A percentile compares a stretch with the other conserved stretches of the same genome.
Evolutionary conservation across 2,113 vertebrate genomes (phyloP).

Genomic region (Grammomys dolichurus): DNA sequence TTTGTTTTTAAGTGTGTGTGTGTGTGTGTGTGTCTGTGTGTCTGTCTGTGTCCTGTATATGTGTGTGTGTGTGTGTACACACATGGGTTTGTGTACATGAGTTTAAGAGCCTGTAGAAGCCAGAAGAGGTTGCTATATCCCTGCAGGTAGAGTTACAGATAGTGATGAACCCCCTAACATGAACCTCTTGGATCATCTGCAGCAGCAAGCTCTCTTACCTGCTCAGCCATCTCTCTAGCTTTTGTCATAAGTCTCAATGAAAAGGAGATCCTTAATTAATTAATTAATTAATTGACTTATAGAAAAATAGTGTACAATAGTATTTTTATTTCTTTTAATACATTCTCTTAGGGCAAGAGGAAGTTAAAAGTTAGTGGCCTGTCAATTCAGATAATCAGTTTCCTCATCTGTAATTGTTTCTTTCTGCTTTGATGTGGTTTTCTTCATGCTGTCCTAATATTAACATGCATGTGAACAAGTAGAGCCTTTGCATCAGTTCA

Average conservation of each 20-base stretch:
- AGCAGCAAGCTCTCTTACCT: not conserved
- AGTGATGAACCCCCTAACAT: not conserved
- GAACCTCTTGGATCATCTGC: not conserved
- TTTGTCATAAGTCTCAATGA: no score
- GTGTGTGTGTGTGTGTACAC: no score
- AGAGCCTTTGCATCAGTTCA: not conserved
- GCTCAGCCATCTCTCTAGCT: not conserved
- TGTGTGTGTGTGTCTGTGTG: not conserved
- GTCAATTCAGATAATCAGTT: not conserved
- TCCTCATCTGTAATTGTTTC: not conserved
- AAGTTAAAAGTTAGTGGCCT: not conserved
- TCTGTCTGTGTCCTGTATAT: not conserved
- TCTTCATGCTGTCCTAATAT: not conserved
- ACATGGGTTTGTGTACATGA: not conserved
- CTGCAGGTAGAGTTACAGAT: not conserved
- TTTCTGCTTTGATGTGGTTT: not conserved
- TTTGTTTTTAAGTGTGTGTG: not conserved
- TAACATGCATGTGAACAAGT: not conserved
- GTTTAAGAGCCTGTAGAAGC: accelerated
- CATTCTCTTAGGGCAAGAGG: not conserved
- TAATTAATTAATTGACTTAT: not conserved
- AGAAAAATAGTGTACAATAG: not conserved
- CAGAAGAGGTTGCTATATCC: not conserved
- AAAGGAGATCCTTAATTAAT: not conserved
- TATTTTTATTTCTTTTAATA: not conserved